Evolutionary conservation across 2,113 vertebrate species (phyloP).

Genomic region (Alligator mississippiensis): DNA sequence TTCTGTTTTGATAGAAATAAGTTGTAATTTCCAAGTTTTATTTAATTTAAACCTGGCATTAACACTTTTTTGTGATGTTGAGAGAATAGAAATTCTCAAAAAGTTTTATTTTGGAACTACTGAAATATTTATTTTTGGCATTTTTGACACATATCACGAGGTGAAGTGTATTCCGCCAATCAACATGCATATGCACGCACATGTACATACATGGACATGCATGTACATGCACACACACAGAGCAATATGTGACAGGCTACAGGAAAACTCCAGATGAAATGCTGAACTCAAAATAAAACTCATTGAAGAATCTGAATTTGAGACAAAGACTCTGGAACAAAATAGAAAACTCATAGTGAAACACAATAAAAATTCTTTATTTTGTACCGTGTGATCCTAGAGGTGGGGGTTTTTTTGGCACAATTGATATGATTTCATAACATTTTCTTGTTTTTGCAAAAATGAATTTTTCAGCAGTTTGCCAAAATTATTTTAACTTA

Average conservation of each 20-base stretch:
- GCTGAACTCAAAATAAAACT: neutral
- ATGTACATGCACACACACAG: neutral
- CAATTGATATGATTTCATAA: neutral
- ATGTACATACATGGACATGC: too few species aligned
- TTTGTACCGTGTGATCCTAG: neutral
- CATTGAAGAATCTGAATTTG: neutral
- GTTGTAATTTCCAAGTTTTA: neutral
- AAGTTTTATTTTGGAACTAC: too few species aligned
- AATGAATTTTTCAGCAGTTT: neutral
- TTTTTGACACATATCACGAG: too few species aligned
- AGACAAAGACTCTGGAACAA: neutral
- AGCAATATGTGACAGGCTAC: neutral
- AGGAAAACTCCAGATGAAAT: neutral
- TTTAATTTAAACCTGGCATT: too few species aligned
- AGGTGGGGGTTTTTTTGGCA: neutral
- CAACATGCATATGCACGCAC: too few species aligned
- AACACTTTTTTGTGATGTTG: too few species aligned
- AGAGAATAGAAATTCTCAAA: too few species aligned
- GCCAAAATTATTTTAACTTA: neutral
- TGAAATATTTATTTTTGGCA: too few species aligned
- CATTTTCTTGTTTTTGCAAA: neutral
- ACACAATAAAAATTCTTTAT: rapidly evolving
- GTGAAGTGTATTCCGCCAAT: too few species aligned
- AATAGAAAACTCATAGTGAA: neutral
- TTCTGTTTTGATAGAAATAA: neutral